Base-by-base conservation (phyloP, 2,797 vertebrate species). In the Alfaro cultratus region DNA sequence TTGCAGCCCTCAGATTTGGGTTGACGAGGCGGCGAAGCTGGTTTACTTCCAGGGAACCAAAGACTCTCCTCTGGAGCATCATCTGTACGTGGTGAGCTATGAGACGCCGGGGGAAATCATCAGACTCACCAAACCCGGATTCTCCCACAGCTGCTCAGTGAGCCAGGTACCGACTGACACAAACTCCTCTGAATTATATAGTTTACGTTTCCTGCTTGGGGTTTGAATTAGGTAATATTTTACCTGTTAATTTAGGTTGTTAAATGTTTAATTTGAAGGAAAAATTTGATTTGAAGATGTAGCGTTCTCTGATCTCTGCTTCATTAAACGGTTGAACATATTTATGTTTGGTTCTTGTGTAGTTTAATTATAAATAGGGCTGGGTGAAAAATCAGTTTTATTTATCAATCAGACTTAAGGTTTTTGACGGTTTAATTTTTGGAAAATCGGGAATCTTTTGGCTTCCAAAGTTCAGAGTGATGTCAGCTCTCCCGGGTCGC, bases 21-120 rank as follows among this genome's bases (percentile, higher is more conserved):
- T 98, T 82, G 96, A 98, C 0, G 97, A 98, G 93, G 91, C 90
- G 15, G 92, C 96, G 0, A 96, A 96, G 91, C 91, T 97, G 90
- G 96, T 98, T 82, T 98, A 98, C 81, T 98, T 98, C 92, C 97
- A 98, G 93, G 97, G 96, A 83, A 98, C 97, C 0, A 96, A 95
- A 93, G 97, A 98, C 93, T 97, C 97, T n/a, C 97, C 97, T 0
- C 87, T 98, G 90, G 97, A 98, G 85, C 97, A 98, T 74, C 97
- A 98, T 85, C 96, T 98, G 18, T 98, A 98, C 0, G 97, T 97
- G 10, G 97, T 96, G 87, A 97, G 96, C 94, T 98, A 97, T 0
- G 96, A 97, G 29, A 76, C 76, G 0, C 96, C 97, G 0, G 95
- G 95, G 0, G 97, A 97, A 88, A 96, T 97, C 0, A 87, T 97